Evolutionary conservation across 2,113 vertebrate genomes (phyloP).

Genomic region (Eleginops maclovinus): DNA sequence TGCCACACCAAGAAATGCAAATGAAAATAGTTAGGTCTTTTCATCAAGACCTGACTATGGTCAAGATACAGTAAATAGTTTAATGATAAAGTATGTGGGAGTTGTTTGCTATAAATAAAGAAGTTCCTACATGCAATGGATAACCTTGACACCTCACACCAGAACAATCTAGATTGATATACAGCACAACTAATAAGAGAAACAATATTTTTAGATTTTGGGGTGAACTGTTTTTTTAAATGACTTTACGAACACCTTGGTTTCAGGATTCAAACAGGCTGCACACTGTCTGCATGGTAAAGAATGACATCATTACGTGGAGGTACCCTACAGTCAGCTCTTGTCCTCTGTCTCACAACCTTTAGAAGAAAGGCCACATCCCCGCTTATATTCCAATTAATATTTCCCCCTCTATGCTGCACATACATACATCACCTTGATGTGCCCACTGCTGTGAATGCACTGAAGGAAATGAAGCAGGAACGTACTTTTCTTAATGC

Average conservation of each 20-base stretch:
- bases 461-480: conserved; percentile 51
- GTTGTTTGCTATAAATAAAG: too few relatives aligned
- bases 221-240: too few relatives aligned
- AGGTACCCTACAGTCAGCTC: conserved; percentile 35
- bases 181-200: too few relatives aligned
- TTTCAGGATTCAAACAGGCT: not conserved
- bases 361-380: conserved; percentile 64
- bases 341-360: conserved; percentile 57
- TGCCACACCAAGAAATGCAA: too few relatives aligned
- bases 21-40: too few relatives aligned
- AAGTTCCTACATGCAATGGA: too few relatives aligned
- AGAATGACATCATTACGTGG: conserved; percentile 60
- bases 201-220: too few relatives aligned
- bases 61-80: too few relatives aligned
- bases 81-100: too few relatives aligned
- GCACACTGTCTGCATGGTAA: conserved; percentile 24
- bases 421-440: conserved; percentile 69
- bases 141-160: too few relatives aligned
- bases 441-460: conserved; percentile 45
- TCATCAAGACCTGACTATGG: too few relatives aligned
- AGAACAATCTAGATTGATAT: too few relatives aligned
- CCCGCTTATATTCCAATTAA: conserved; percentile 51
- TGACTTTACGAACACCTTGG: not conserved
- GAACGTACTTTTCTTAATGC: conserved; percentile 62
- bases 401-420: conserved; percentile 41